phyloP scores from a whole-genome alignment of 2,797 vertebrate genomes.

The Trachurus trachurus region DNA sequence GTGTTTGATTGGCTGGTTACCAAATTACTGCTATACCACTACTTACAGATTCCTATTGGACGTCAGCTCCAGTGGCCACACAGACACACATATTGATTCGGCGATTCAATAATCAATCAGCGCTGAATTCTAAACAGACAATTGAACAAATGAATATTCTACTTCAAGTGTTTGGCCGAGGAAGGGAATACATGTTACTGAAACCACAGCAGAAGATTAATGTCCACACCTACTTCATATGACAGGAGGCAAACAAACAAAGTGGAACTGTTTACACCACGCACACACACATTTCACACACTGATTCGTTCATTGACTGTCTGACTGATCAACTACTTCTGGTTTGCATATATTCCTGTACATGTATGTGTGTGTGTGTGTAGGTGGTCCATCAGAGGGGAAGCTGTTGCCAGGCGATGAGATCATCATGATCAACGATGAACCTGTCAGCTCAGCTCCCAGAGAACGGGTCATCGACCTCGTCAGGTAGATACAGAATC shows the following conservation, averaged over 20 bases:
- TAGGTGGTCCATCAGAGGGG: constrained; percentile 94
- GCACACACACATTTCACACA: background rate
- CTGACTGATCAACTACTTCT: background rate
- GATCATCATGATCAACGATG: constrained; percentile 97
- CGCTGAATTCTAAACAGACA: constrained; percentile 57
- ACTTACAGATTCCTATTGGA: constrained; percentile 25
- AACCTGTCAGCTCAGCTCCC: constrained; percentile 93
- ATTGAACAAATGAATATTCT: constrained; percentile 64
- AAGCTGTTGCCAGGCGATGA: constrained; percentile 95
- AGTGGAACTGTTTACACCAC: background rate
- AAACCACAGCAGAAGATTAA: constrained; percentile 23
- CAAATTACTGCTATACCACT: constrained; percentile 26
- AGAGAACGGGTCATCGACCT: constrained; percentile 97
- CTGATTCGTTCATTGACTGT: constrained; percentile 7
- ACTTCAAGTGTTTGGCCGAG: constrained; percentile 12
- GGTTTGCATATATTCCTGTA: constrained; percentile 26
- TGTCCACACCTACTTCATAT: background rate
- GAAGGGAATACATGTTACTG: constrained; percentile 9
- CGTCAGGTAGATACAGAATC: constrained; percentile 88
- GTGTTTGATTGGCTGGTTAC: constrained; percentile 26
- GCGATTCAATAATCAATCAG: constrained; percentile 59
- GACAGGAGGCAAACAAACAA: constrained; percentile 6
- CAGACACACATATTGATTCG: constrained; percentile 49
- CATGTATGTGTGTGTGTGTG: constrained; percentile 22
- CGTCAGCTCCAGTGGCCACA: constrained; percentile 34